These are phyloP conservation scores for Puntigrus tetrazona DNA, from an alignment of 2,113 vertebrate genomes.

Conservation along the genomic window DNA sequence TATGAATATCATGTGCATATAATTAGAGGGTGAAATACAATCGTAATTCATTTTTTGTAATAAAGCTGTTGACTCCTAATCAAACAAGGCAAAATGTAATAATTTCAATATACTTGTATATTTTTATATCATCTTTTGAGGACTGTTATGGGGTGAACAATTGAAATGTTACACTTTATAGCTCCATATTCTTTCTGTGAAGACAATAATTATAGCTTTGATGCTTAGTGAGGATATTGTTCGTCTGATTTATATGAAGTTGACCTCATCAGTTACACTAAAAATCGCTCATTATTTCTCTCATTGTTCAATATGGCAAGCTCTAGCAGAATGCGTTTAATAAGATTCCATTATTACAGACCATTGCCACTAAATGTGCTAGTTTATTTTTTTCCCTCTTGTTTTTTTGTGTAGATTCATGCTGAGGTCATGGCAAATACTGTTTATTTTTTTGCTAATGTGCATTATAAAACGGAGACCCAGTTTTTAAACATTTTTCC, in stretches of 20 bases:
- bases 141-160: background rate
- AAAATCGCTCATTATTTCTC: background rate
- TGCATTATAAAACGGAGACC: background rate
- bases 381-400: background rate
- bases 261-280: background rate
- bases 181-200: background rate
- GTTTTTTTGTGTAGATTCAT: background rate
- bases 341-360: background rate
- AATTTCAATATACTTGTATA: background rate
- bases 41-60: background rate
- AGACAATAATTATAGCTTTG: background rate
- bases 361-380: background rate
- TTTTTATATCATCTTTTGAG: background rate
- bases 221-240: background rate
- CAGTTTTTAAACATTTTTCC: background rate
- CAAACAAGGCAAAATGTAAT: background rate
- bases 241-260: background rate
- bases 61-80: background rate
- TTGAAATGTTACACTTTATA: background rate
- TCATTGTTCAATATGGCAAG: background rate
- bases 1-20: no score
- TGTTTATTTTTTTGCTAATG: background rate
- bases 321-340: background rate
- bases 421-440: background rate
- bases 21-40: background rate